A percentile compares a stretch with the other conserved stretches of the same genome.
Evolutionary conservation across 2,888 invertebrate genomes (phyloP).

Genomic region (Brassicogethes aeneus): DNA sequence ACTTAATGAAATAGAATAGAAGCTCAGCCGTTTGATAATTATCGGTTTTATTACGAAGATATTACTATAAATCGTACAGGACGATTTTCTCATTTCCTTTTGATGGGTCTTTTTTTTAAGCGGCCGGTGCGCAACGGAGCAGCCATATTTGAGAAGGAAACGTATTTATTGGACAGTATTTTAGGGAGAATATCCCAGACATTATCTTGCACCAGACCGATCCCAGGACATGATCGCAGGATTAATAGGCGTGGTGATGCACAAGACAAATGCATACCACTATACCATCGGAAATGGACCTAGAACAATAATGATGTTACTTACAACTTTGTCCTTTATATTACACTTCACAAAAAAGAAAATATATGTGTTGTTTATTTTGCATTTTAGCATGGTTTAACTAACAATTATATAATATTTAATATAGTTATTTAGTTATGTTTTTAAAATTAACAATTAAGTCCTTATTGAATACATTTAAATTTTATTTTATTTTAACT

Average conservation of each 20-base stretch:
- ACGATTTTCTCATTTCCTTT: conserved; percentile 3
- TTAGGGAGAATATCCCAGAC: not conserved
- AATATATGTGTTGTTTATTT: too few species aligned
- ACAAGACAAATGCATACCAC: too few species aligned
- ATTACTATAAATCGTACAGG: conserved; percentile 2
- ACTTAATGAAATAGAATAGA: conserved; percentile 1
- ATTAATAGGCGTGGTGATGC: not conserved
- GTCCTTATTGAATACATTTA: too few species aligned
- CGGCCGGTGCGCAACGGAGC: not conserved
- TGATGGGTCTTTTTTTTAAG: not conserved
- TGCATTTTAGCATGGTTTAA: too few species aligned
- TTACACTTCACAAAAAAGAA: too few species aligned
- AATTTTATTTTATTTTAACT: too few species aligned
- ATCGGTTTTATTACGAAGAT: conserved; percentile 2
- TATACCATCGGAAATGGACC: too few species aligned
- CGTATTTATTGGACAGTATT: not conserved
- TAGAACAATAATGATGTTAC: too few species aligned
- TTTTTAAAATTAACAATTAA: too few species aligned
- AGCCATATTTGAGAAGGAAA: not conserved
- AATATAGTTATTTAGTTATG: too few species aligned
- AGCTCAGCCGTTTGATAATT: conserved; percentile 1
- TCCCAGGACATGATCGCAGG: not conserved
- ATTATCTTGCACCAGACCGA: not conserved
- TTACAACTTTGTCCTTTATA: too few species aligned
- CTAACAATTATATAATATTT: too few species aligned